phyloP scores from a whole-genome alignment of 2,113 vertebrate genomes.

The Crotalus helleri region DNA sequence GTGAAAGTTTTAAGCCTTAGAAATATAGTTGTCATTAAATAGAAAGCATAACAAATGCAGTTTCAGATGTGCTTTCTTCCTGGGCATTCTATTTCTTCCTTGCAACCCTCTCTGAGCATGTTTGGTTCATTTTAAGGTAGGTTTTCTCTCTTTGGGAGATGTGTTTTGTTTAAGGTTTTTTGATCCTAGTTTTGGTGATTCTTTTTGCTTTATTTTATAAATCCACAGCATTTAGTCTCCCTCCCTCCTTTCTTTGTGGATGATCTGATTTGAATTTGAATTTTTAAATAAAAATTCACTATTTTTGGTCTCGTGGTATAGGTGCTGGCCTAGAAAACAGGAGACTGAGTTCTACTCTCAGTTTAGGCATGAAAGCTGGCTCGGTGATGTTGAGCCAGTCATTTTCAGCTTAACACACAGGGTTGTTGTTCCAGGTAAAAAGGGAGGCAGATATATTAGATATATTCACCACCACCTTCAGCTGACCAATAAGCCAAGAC shows the following conservation, averaged over 20 bases:
- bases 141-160: neutral
- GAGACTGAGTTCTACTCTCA: neutral
- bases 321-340: neutral
- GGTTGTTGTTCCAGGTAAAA: neutral
- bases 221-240: neutral
- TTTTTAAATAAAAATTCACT: neutral
- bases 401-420: neutral
- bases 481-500: neutral
- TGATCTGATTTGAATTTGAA: neutral
- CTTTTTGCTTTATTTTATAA: neutral
- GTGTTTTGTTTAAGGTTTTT: neutral
- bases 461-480: neutral
- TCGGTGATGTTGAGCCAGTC: neutral
- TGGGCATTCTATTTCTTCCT: neutral
- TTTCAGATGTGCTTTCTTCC: neutral
- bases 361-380: neutral
- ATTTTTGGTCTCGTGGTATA: neutral
- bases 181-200: neutral
- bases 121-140: neutral
- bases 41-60: neutral
- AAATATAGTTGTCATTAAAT: neutral
- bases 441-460: neutral
- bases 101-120: neutral
- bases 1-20: neutral
- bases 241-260: neutral